Evolutionary conservation across 2,888 invertebrate genomes (phyloP).

Genomic region (Tachystola acroxantha): DNA sequence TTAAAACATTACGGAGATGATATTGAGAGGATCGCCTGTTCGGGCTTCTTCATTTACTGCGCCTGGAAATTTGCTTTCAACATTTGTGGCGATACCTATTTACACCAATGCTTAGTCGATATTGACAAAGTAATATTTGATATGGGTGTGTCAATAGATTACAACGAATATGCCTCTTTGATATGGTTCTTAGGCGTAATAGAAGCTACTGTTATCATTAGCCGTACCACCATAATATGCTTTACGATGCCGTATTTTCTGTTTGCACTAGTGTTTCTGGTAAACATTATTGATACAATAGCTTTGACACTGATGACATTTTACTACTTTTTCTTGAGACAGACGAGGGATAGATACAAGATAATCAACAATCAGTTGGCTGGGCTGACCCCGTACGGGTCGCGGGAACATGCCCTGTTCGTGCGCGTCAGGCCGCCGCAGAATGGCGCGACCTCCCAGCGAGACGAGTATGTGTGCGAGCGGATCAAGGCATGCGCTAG

Average conservation of each 20-base stretch:
- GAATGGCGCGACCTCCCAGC: constrained; percentile 21
- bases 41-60: constrained; percentile 30
- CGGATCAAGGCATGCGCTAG: constrained; percentile 45
- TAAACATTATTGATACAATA: constrained; percentile 34
- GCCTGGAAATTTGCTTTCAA: constrained; percentile 44
- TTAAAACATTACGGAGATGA: constrained; percentile 51
- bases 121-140: constrained; percentile 37
- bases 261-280: constrained; percentile 39
- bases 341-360: constrained; percentile 36
- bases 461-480: constrained; percentile 37
- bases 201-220: constrained; percentile 29
- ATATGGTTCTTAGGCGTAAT: constrained; percentile 22
- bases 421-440: constrained; percentile 24
- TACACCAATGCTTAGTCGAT: constrained; percentile 30
- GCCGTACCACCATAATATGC: constrained; percentile 34
- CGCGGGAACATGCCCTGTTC: constrained; percentile 34
- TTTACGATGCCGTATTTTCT: constrained; percentile 32
- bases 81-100: constrained; percentile 25
- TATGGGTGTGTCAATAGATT: constrained; percentile 35
- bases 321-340: constrained; percentile 35
- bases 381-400: constrained; percentile 31
- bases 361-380: constrained; percentile 39
- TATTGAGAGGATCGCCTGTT: constrained; percentile 35
- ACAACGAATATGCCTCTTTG: constrained; percentile 25
- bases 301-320: constrained; percentile 34